phyloP scores from a whole-genome alignment of 2,113 vertebrate species.

The Callionymus lyra region DNA sequence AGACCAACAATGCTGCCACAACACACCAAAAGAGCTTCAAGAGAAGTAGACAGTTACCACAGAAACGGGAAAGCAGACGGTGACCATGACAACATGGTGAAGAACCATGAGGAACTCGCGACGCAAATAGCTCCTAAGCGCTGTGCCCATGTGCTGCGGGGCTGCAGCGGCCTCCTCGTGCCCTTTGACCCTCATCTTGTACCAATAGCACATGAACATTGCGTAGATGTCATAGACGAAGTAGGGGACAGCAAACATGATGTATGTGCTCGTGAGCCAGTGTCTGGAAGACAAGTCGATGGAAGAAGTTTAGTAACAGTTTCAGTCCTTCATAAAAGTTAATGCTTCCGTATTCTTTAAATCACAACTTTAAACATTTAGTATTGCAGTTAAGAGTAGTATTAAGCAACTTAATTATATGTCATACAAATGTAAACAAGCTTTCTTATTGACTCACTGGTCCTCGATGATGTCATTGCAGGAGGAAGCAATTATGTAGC shows the following conservation, averaged over 20 bases:
- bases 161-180: slow-evolving; percentile 64
- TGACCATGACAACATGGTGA: slow-evolving; percentile 85
- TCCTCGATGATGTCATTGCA: slow-evolving; percentile 82
- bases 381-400: no score
- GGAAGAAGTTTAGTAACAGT: no score
- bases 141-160: slow-evolving; percentile 45
- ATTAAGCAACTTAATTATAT: no score
- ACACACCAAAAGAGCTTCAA: slow-evolving; percentile 3
- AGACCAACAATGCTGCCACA: no score
- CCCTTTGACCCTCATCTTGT: slow-evolving; percentile 81
- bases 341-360: no score
- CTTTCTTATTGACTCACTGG: slow-evolving; percentile 67
- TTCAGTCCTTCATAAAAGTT: no score
- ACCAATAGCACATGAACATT: slow-evolving; percentile 90
- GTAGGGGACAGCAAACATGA: slow-evolving; percentile 84
- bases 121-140: slow-evolving; percentile 72
- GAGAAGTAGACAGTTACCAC: slow-evolving; percentile 71
- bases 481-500: slow-evolving; percentile 80
- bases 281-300: slow-evolving; percentile 67
- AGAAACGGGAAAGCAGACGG: slow-evolving; percentile 84
- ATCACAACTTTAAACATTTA: no score
- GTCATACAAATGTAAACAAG: neutral
- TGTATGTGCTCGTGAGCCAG: slow-evolving; percentile 82
- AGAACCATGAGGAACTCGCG: slow-evolving; percentile 88
- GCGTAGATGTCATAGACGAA: slow-evolving; percentile 88